Conservation (phyloP, 1,140 invertebrate species). For the Globodera ellingtonae region DNA sequence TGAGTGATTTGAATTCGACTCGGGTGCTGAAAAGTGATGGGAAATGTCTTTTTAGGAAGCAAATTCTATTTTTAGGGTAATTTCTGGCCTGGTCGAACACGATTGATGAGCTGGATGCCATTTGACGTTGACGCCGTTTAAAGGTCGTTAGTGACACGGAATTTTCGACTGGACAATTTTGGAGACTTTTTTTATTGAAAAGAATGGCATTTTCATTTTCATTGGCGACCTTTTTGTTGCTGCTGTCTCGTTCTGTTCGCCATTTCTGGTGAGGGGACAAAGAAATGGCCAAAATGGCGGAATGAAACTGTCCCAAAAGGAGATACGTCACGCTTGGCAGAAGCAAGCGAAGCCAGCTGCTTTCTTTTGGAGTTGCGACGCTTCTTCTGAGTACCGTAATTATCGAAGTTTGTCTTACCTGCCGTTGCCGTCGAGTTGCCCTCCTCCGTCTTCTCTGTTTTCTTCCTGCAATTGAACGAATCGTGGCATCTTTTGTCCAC, state of each 20-base stretch:
- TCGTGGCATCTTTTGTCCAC: not conserved
- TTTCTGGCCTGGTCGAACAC: constrained; percentile 14
- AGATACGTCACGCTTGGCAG: not conserved
- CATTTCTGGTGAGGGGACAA: not conserved
- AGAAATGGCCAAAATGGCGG: constrained; percentile 1
- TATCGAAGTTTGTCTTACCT: not conserved
- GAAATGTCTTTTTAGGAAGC: not conserved
- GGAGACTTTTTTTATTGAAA: not conserved
- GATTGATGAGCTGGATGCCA: constrained; percentile 29
- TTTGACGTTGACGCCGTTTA: constrained; percentile 17
- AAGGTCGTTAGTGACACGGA: not conserved
- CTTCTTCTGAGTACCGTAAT: not conserved
- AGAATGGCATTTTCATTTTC: not conserved
- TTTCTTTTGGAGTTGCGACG: not conserved
- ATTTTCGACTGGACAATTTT: not conserved
- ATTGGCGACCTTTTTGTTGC: not conserved
- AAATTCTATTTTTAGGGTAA: not conserved
- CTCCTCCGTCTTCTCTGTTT: not conserved
- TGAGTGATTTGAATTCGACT: constrained; percentile 29
- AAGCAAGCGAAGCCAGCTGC: not conserved
- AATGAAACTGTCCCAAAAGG: not conserved
- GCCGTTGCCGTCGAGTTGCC: not conserved
- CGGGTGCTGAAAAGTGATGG: constrained; percentile 22
- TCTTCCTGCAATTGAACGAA: constrained; percentile 8
- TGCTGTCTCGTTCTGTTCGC: not conserved